phyloP scores from a whole-genome alignment of 1,140 invertebrate genomes.

The Limonius californicus region DNA sequence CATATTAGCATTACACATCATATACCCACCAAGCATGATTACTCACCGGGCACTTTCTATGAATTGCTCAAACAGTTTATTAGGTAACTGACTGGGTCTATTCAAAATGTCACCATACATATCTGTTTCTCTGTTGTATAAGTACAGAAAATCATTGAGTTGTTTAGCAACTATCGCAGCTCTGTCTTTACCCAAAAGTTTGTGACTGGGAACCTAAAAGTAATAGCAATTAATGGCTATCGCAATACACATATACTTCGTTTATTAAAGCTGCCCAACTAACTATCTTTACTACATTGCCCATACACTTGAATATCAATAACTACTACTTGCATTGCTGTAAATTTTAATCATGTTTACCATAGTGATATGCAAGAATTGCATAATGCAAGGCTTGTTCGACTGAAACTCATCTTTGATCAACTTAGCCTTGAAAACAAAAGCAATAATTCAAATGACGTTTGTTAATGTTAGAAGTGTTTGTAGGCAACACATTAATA shows the following conservation, averaged over 20 bases:
- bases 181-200: conserved; percentile 77
- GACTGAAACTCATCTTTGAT: too few relatives aligned
- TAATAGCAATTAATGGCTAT: background rate
- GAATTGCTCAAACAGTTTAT: conserved; percentile 57
- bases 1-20: background rate
- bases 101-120: conserved; percentile 66
- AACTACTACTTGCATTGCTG: background rate
- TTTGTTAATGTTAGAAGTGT: too few relatives aligned
- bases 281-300: too few relatives aligned
- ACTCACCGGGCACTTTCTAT: conserved; percentile 46
- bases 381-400: too few relatives aligned
- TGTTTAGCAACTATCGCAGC: conserved; percentile 86
- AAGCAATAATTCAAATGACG: too few relatives aligned
- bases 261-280: too few relatives aligned
- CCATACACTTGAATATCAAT: too few relatives aligned
- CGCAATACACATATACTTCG: too few relatives aligned
- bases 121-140: conserved; percentile 84
- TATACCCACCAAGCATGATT: background rate
- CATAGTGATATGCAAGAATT: too few relatives aligned
- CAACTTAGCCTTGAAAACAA: too few relatives aligned
- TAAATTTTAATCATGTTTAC: too few relatives aligned
- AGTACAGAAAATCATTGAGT: conserved; percentile 86
- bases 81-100: conserved; percentile 56
- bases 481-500: too few relatives aligned
- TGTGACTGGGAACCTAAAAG: conserved; percentile 65